Conservation (phyloP, 2,113 vertebrate species). For the Pyxicephalus adspersus region DNA sequence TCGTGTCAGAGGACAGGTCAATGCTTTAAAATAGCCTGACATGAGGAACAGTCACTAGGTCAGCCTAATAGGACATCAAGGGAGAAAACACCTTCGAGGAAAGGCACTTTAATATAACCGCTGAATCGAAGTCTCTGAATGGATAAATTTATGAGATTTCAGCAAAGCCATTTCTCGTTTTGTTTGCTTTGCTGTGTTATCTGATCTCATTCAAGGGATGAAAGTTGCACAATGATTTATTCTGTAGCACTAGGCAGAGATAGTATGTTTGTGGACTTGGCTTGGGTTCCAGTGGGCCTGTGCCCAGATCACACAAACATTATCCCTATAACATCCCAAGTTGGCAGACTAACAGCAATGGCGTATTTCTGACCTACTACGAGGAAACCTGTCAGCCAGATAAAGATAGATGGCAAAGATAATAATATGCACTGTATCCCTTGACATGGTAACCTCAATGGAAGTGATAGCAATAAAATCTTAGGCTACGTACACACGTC, state of each 20-base stretch:
- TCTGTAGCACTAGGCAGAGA: conserved; percentile 2
- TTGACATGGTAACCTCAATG: too few species aligned
- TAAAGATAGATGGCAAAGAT: too few species aligned
- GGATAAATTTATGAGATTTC: not conserved
- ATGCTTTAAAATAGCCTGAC: not conserved
- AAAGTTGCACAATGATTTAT: conserved; percentile 28
- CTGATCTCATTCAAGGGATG: not conserved
- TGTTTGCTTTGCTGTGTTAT: conserved; percentile 16
- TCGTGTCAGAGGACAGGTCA: too few species aligned
- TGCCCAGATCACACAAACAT: conserved; percentile 16
- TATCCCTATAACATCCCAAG: not conserved
- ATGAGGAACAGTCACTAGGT: not conserved
- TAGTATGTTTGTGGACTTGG: conserved; percentile 10
- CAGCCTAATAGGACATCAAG: too few species aligned
- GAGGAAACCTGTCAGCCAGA: not conserved
- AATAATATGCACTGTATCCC: too few species aligned
- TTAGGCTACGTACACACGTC: too few species aligned
- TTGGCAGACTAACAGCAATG: not conserved
- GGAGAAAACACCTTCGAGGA: not conserved
- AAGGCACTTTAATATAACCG: not conserved
- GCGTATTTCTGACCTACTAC: not conserved
- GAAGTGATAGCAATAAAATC: too few species aligned
- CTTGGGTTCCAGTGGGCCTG: not conserved
- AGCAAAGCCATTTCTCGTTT: not conserved
- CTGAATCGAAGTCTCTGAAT: not conserved